These are phyloP conservation scores for Tolmerus cingulatus DNA, from an alignment of 2,888 invertebrate genomes.

Conservation along the genomic window DNA sequence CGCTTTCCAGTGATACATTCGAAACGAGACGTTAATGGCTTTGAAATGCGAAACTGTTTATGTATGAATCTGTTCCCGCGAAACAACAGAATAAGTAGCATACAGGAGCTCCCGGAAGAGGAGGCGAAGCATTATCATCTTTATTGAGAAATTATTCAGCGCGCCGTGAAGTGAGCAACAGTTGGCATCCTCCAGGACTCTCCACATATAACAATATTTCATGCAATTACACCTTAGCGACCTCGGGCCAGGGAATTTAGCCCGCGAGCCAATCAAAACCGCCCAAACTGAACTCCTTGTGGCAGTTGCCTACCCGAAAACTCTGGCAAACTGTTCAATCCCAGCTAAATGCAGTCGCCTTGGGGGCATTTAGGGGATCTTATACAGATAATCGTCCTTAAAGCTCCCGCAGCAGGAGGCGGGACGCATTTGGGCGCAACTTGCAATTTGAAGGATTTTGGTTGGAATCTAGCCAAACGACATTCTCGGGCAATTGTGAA, in stretches of 20 bases:
- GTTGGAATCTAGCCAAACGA: neutral
- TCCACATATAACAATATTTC: neutral
- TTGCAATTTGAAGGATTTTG: neutral
- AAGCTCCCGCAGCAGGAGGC: neutral
- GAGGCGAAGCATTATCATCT: neutral
- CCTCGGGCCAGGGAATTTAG: neutral
- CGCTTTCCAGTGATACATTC: slow-evolving; percentile 1
- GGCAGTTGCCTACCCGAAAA: neutral
- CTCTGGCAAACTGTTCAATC: neutral
- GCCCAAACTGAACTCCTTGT: neutral
- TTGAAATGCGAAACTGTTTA: slow-evolving; percentile 22
- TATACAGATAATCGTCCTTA: neutral
- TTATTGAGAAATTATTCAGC: slow-evolving; percentile 15
- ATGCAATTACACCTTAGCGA: neutral
- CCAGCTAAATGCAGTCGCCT: neutral
- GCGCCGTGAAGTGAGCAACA: neutral
- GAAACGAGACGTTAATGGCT: slow-evolving; percentile 22
- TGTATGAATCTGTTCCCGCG: slow-evolving; percentile 24
- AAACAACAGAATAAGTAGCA: neutral
- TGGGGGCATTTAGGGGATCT: neutral
- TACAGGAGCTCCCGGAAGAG: neutral
- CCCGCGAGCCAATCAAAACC: neutral
- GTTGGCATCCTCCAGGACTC: neutral
- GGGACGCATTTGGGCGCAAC: neutral
- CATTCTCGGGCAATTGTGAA: neutral